These are phyloP conservation scores for Agrotis exclamationis DNA, from an alignment of 2,888 invertebrate species.

Conservation along the genomic window DNA sequence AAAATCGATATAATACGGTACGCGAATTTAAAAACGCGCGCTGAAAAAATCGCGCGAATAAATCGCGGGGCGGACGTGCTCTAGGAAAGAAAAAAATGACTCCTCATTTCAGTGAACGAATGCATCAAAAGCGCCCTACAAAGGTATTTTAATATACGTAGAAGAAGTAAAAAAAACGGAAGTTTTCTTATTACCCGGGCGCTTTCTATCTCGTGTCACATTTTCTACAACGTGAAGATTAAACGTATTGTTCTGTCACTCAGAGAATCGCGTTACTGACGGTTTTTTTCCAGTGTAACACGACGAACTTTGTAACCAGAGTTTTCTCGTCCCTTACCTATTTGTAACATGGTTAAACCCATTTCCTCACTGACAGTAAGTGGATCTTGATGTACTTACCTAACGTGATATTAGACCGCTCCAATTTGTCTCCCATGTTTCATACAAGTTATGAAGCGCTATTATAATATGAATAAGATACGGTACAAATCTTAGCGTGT, in stretches of 20 bases:
- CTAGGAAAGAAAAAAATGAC: conserved; percentile 21
- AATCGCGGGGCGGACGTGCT: too few species aligned
- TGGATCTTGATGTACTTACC: conserved; percentile 77
- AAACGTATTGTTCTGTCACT: conserved; percentile 87
- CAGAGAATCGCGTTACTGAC: conserved; percentile 84
- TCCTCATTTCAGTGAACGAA: conserved; percentile 39
- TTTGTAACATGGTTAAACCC: conserved; percentile 81
- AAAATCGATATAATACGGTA: too few species aligned
- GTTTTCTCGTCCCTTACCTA: conserved; percentile 79
- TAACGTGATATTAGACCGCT: conserved; percentile 64
- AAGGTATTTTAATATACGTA: conserved; percentile 61
- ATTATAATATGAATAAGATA: conserved; percentile 62
- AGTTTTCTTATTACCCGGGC: conserved; percentile 67
- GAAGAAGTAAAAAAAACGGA: conserved; percentile 57
- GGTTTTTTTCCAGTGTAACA: conserved; percentile 79
- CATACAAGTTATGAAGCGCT: conserved; percentile 49
- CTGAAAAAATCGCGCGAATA: too few species aligned
- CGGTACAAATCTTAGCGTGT: conserved; percentile 45
- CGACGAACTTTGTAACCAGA: conserved; percentile 81
- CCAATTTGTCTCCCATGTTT: conserved; percentile 53
- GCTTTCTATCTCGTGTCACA: conserved; percentile 75
- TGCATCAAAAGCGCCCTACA: conserved; percentile 47
- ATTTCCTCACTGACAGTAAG: conserved; percentile 80
- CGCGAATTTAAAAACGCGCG: too few species aligned
- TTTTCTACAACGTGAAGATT: conserved; percentile 83